Conservation (phyloP, 2,113 vertebrate species). For the Vulpes lagopus region DNA sequence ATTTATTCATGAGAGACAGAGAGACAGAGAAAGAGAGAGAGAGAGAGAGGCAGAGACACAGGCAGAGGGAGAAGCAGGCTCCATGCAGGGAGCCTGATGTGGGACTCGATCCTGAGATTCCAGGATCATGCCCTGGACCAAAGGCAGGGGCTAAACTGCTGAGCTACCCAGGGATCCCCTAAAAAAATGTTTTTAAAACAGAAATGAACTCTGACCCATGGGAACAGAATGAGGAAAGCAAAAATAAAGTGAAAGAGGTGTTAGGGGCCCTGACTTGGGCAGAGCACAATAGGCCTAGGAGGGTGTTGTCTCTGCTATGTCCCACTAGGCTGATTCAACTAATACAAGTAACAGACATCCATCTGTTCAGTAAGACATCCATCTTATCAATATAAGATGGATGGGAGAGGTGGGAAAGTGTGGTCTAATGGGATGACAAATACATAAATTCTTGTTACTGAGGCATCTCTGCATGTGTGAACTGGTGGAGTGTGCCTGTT, state of each 20-base stretch:
- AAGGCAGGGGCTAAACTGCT: too few species aligned
- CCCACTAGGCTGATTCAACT: neutral
- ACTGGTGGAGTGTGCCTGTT: neutral
- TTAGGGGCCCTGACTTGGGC: neutral
- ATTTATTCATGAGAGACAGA: too few species aligned
- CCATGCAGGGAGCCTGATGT: too few species aligned
- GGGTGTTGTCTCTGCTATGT: neutral
- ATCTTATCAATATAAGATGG: neutral
- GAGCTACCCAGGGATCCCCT: too few species aligned
- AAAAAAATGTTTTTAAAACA: neutral
- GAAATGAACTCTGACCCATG: neutral
- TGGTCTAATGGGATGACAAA: neutral
- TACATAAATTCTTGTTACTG: neutral
- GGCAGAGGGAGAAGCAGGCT: too few species aligned
- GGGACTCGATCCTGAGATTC: too few species aligned
- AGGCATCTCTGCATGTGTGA: neutral
- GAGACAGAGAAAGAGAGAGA: too few species aligned
- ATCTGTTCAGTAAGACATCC: too few species aligned
- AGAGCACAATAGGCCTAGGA: neutral
- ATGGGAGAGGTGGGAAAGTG: accelerated
- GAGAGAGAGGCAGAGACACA: too few species aligned
- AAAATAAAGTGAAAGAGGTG: neutral
- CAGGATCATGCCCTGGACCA: too few species aligned
- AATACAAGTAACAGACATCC: neutral
- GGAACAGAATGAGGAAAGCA: neutral